These are phyloP conservation scores for Drosophila orena DNA, from an alignment of 1,140 invertebrate genomes.

Conservation along the genomic window DNA sequence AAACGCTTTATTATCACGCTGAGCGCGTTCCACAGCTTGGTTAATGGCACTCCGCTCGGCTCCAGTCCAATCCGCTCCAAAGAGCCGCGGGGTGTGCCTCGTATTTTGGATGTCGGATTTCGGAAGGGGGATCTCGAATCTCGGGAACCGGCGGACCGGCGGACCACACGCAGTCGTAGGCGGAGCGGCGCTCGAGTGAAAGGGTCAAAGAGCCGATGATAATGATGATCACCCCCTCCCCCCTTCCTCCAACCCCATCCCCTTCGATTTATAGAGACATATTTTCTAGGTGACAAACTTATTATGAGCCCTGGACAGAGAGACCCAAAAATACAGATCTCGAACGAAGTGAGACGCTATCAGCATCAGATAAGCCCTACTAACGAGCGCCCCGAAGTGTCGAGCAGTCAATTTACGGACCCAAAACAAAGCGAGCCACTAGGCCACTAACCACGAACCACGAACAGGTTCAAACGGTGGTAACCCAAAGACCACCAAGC, in stretches of 20 bases:
- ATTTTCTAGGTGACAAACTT: slow-evolving; percentile 84
- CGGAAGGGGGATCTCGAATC: slow-evolving; percentile 9
- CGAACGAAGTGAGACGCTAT: slow-evolving; percentile 71
- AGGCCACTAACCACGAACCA: slow-evolving; percentile 29
- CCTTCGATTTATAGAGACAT: slow-evolving; percentile 58
- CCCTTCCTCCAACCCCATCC: too few relatives aligned
- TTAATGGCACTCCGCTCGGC: slow-evolving; percentile 68
- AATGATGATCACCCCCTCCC: background rate
- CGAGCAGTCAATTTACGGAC: slow-evolving; percentile 79
- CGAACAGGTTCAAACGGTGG: slow-evolving; percentile 59
- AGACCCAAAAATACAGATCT: slow-evolving; percentile 23
- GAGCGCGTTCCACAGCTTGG: slow-evolving; percentile 53
- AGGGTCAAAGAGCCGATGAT: slow-evolving; percentile 53
- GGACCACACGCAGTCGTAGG: slow-evolving; percentile 65
- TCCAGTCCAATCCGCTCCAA: slow-evolving; percentile 21
- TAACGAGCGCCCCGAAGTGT: slow-evolving; percentile 72
- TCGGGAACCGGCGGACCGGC: slow-evolving; percentile 4
- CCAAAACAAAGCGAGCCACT: slow-evolving; percentile 72
- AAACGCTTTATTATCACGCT: slow-evolving; percentile 73
- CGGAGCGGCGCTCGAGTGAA: slow-evolving; percentile 69
- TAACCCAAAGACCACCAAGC: slow-evolving; percentile 60
- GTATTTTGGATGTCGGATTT: slow-evolving; percentile 6
- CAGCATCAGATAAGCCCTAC: slow-evolving; percentile 72
- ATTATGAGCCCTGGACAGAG: slow-evolving; percentile 51
- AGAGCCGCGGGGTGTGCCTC: slow-evolving; percentile 60